These are phyloP conservation scores for Syngnathus typhle DNA, from an alignment of 2,113 vertebrate genomes.

Conservation along the genomic window DNA sequence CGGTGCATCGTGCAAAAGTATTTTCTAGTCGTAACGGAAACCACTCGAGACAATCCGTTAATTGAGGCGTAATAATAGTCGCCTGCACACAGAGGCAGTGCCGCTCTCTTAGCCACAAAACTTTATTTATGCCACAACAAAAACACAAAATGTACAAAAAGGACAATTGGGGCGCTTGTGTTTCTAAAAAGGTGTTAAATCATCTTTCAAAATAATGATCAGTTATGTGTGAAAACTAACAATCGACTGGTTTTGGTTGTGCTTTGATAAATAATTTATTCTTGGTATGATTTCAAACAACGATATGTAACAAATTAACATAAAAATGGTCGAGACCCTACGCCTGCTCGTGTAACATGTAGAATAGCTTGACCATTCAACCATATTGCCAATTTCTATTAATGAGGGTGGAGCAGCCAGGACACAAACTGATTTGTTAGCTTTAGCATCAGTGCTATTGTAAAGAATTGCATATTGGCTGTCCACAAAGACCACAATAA, in stretches of 20 bases:
- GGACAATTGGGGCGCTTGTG: not conserved
- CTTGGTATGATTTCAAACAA: not conserved
- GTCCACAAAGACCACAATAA: not conserved
- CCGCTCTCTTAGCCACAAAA: not conserved
- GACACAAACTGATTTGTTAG: not conserved
- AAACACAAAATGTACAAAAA: not conserved
- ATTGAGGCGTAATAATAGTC: no score
- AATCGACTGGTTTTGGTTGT: not conserved
- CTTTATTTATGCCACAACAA: conserved; percentile 6
- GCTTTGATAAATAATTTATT: not conserved
- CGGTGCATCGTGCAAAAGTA: no score
- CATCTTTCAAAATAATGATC: not conserved
- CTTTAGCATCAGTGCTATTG: not conserved
- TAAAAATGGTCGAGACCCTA: not conserved
- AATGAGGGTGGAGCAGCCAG: not conserved
- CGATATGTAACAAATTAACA: not conserved
- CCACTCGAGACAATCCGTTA: no score
- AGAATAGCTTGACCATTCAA: not conserved
- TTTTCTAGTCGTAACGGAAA: no score
- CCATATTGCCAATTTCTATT: not conserved
- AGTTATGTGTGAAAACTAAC: no score
- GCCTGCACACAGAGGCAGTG: not conserved
- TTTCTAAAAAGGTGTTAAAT: not conserved
- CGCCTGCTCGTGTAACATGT: not conserved
- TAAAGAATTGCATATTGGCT: not conserved